Evolutionary conservation across 1,140 invertebrate genomes (phyloP).

Genomic region (Dufourea novaeangliae): DNA sequence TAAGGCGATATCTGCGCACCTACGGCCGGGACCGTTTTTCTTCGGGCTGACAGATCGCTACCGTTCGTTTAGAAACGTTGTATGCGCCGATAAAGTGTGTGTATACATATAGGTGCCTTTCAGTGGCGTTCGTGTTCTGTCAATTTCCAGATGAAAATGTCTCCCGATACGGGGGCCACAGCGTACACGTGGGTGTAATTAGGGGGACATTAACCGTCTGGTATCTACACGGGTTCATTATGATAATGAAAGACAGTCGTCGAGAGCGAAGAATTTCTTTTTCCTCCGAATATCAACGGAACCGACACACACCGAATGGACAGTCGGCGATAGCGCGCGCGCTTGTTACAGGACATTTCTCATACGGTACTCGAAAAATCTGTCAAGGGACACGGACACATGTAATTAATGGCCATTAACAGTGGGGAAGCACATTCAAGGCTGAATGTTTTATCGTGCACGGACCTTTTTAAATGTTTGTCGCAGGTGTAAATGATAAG

Average conservation of each 20-base stretch:
- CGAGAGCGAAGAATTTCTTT: neutral
- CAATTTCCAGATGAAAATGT: constrained; percentile 55
- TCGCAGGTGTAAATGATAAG: neutral
- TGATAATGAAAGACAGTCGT: constrained; percentile 29
- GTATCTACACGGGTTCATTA: constrained; percentile 49
- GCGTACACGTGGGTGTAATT: constrained; percentile 46
- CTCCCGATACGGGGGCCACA: constrained; percentile 41
- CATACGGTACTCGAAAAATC: neutral
- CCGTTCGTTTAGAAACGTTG: constrained; percentile 64
- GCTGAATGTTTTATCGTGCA: constrained; percentile 6
- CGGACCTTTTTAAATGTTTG: neutral
- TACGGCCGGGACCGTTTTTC: constrained; percentile 61
- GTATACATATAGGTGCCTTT: constrained; percentile 35
- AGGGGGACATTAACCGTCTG: constrained; percentile 35
- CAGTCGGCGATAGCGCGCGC: constrained; percentile 19
- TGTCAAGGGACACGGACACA: neutral
- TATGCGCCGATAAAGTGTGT: constrained; percentile 46
- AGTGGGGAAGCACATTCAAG: neutral
- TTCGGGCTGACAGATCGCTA: constrained; percentile 67
- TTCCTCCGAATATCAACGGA: neutral
- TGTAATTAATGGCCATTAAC: constrained; percentile 27
- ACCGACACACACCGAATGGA: constrained; percentile 4
- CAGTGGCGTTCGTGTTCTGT: constrained; percentile 46
- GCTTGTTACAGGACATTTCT: constrained; percentile 8
- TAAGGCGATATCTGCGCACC: constrained; percentile 35